A percentile compares a stretch with the other conserved stretches of the same genome.
Evolutionary conservation across 2,797 vertebrate genomes (phyloP).

Genomic region (Dallia pectoralis): DNA sequence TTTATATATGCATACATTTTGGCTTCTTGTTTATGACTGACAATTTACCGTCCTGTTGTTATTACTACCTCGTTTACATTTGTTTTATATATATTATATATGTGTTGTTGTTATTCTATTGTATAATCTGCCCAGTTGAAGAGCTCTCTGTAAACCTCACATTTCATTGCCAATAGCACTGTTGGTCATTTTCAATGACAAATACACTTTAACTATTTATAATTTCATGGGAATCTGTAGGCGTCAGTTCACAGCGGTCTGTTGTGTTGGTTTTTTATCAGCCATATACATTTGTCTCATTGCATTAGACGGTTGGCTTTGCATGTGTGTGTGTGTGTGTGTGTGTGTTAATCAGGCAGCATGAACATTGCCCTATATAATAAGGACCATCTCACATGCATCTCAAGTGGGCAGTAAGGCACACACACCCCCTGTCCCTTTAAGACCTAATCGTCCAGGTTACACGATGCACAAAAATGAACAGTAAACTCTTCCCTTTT

Average conservation of each 20-base stretch:
- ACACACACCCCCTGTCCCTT: background rate
- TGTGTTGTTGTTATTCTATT: too few species aligned
- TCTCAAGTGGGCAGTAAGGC: constrained; percentile 17
- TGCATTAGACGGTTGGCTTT: constrained; percentile 47
- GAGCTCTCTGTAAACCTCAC: too few species aligned
- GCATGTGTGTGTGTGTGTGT: too few species aligned
- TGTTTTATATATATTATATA: too few species aligned
- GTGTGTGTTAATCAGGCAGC: constrained; percentile 62
- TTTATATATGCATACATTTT: background rate
- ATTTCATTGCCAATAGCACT: too few species aligned
- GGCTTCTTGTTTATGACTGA: background rate
- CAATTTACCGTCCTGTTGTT: too few species aligned
- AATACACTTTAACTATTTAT: background rate
- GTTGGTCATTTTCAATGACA: too few species aligned
- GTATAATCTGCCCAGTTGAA: too few species aligned
- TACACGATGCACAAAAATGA: constrained; percentile 31
- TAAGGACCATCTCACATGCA: constrained; percentile 32
- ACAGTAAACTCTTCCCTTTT: constrained; percentile 35
- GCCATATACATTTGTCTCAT: constrained; percentile 57
- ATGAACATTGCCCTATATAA: constrained; percentile 74
- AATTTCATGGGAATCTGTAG: background rate
- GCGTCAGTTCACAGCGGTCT: background rate
- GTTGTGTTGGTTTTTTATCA: constrained; percentile 37
- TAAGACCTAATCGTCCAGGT: background rate
- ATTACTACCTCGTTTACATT: too few species aligned